A percentile compares a stretch with the other conserved stretches of the same genome.
Conservation (phyloP, 92 coral and sea anemone species). For the Actinernus sp. region DNA sequence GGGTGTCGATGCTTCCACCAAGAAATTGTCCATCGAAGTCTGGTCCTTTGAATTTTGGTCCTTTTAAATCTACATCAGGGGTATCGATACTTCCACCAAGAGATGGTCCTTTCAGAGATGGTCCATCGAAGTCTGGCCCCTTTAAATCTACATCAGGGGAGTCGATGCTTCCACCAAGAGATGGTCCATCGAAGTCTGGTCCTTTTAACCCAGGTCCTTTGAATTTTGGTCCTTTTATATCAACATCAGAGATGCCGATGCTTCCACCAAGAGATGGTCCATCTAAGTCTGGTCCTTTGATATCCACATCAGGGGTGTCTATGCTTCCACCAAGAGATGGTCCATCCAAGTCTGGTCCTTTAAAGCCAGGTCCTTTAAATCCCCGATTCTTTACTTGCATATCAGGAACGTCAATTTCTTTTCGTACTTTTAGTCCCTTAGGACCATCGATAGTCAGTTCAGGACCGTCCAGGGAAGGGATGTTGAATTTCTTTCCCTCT, state of each 20-base stretch:
- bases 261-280: neutral
- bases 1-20: slow-evolving; percentile 25
- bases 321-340: neutral
- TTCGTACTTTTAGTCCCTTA: neutral
- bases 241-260: neutral
- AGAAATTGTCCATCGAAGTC: slow-evolving; percentile 13
- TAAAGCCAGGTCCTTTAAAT: neutral
- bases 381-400: neutral
- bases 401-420: slow-evolving; percentile 14
- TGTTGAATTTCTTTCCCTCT: slow-evolving; percentile 5
- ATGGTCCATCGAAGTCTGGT: slow-evolving; percentile 26
- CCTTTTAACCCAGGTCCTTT: neutral
- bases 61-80: slow-evolving; percentile 5
- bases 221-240: neutral
- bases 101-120: neutral
- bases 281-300: slow-evolving; percentile 6
- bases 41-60: slow-evolving; percentile 1
- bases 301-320: slow-evolving; percentile 5
- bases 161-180: neutral
- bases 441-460: slow-evolving; percentile 30
- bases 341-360: neutral
- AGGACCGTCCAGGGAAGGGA: neutral
- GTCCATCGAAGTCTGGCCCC: slow-evolving; percentile 17
- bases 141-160: neutral
- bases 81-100: slow-evolving; percentile 5